Evolutionary conservation across 2,888 invertebrate species (phyloP), one percentile per base, ranked within the genome.

Genomic region (Leptopilina drosophilae): DNA sequence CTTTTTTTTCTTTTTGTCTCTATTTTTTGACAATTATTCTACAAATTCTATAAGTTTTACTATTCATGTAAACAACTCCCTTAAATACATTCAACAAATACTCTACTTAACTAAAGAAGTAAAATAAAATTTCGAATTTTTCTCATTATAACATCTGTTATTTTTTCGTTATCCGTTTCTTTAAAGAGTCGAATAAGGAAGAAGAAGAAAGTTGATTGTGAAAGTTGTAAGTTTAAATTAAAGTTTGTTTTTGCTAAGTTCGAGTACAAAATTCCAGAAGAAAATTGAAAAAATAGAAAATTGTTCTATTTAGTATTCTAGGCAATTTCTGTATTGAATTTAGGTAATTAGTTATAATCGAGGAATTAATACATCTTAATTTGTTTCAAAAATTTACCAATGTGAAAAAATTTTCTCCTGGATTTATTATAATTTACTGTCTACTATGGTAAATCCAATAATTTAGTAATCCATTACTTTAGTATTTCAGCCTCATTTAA

Each of bases 221-320:
- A 86, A 49, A 84, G 88, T 84, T 86, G 89, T 90, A 87, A 90
- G 89, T 90, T 81, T 80, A 77, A 80, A 49, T 62, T 80, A 53
- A 75, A 62, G 75, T 69, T 79, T 82, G 80, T 65, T 80, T 79
- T 79, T 40, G 83, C 83, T 82, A 83, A 82, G 76, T 77, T 80
- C 64, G 77, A 56, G 26, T 14, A 53, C 0, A 53, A 14, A 8
- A 53, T 69, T 53, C 33, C 4, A 1, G 3, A 26, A 69, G 46
- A 59, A n/a, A 69, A 7, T 73, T 73, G 53, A 1, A 9, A 33
- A 33, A 14, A 73, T 33, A 26, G 14, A 8, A 20, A 73, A 56
- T 73, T 9, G 9, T n/a, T 14, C 42, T 42, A 69, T 33, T 33
- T 33, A 33, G 33, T 33, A 33, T 33, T 0, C 33, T 33, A 33